Base-by-base conservation (phyloP, 1,140 invertebrate genomes). In the Maniola jurtina region DNA sequence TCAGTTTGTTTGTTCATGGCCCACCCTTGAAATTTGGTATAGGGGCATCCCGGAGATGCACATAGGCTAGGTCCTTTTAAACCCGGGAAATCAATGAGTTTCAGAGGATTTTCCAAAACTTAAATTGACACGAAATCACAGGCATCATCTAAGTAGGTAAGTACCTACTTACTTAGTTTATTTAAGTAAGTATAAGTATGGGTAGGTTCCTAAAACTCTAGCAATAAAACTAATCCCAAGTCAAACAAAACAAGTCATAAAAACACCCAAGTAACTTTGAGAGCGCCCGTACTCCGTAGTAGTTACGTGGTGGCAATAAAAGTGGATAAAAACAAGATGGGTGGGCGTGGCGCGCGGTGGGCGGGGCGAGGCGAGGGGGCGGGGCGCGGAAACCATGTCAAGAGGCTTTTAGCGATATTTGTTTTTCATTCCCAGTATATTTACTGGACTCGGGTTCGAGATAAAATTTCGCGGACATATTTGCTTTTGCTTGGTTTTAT, bases 351-450 rank as follows among this genome's bases (percentile, higher is more conserved):
- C 55, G 4, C 42, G 13, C 5, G 34, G 50, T 79, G 68, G 79
- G 80, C 78, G 77, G 77, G 77, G 63, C 61, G 42, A 35, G 71
- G 56, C 71, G 61, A 61, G 68, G 8, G 62, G 71, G 73, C 67
- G 73, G 64, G 56, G 58, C 64, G 16, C 36, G 61, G 52, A 16
- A 71, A 71, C 35, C 64, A 66, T 73, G 73, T 76, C 74, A 69
- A 65, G 68, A 64, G 72, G 57, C 58, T 65, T 64, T 64, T 70
- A 65, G 42, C 50, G 25, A 40, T 65, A 66, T 50, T 67, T 57
- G 64, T 63, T 68, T 66, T 65, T 58, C 61, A 66, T 66, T 67
- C 60, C 38, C 40, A 66, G 55, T 56, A 58, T 67, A 67, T 67
- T 67, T 61, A 67, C 56, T 56, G 59, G 59, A 47, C 35, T 63